Conservation (phyloP, 2,113 vertebrate genomes). For the Cochlearius cochlearius region DNA sequence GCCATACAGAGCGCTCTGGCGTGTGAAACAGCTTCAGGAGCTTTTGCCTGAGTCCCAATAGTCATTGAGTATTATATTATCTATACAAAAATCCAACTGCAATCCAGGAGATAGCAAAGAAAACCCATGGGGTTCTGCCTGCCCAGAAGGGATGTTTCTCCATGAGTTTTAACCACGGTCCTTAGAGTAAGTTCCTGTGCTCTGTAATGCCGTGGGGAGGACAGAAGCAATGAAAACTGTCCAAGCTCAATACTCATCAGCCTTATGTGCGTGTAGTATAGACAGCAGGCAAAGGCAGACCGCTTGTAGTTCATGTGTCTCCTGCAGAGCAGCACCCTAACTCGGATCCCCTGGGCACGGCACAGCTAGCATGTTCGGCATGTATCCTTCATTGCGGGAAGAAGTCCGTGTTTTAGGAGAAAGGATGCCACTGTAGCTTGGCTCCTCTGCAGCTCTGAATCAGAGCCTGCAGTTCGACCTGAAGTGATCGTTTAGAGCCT, state of each 20-base stretch:
- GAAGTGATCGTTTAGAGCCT: background rate
- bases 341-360: rapidly evolving
- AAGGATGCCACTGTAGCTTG: background rate
- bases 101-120: background rate
- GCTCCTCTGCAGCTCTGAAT: background rate
- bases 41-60: background rate
- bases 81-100: background rate
- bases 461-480: background rate
- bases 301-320: rapidly evolving
- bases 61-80: background rate
- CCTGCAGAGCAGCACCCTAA: background rate
- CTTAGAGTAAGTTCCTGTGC: background rate
- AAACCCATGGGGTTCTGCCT: background rate
- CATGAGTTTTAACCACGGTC: background rate
- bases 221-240: background rate
- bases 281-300: background rate
- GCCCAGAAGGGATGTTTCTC: background rate
- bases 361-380: background rate
- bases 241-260: background rate
- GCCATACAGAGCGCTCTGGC: background rate
- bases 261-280: background rate
- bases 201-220: background rate
- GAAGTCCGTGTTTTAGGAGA: background rate
- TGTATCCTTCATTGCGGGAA: background rate
- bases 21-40: background rate